These are phyloP conservation scores for Zoanthus sociatus DNA, from an alignment of 92 coral and sea anemone species.

Conservation along the genomic window DNA sequence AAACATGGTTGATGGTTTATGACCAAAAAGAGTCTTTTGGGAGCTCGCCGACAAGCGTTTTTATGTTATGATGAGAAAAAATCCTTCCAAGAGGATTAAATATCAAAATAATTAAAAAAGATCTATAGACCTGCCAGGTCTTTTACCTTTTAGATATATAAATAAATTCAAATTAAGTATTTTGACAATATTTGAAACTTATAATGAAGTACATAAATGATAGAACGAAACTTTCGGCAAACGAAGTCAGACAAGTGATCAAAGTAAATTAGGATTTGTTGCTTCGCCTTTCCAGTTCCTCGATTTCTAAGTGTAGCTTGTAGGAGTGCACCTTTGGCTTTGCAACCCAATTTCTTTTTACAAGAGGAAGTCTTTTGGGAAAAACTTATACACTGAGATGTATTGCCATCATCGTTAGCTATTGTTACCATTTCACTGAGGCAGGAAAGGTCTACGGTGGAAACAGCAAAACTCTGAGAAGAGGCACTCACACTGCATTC, in stretches of 20 bases:
- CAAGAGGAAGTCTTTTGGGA: too few relatives aligned
- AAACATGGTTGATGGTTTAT: too few relatives aligned
- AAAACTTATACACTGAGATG: too few relatives aligned
- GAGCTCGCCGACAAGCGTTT: too few relatives aligned
- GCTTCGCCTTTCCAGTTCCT: conserved; percentile 5
- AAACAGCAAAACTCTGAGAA: background rate
- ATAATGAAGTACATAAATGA: background rate
- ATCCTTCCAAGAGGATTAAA: too few relatives aligned
- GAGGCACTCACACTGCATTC: conserved; percentile 2
- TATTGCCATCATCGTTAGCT: too few relatives aligned
- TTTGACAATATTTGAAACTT: background rate
- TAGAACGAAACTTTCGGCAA: background rate
- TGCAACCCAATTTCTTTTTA: too few relatives aligned
- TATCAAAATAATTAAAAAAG: too few relatives aligned
- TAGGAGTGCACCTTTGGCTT: too few relatives aligned
- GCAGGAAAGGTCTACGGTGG: background rate
- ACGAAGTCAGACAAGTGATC: background rate
- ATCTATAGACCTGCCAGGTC: background rate
- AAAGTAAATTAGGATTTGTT: background rate
- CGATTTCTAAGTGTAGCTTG: conserved; percentile 43
- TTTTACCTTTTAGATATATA: background rate
- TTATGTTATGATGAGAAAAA: too few relatives aligned
- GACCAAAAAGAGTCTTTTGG: too few relatives aligned
- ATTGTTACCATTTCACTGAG: conserved; percentile 1
- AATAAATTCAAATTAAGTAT: background rate